These are phyloP conservation scores for Pseudachorutes palmiensis DNA, from an alignment of 1,140 invertebrate genomes.

Conservation along the genomic window DNA sequence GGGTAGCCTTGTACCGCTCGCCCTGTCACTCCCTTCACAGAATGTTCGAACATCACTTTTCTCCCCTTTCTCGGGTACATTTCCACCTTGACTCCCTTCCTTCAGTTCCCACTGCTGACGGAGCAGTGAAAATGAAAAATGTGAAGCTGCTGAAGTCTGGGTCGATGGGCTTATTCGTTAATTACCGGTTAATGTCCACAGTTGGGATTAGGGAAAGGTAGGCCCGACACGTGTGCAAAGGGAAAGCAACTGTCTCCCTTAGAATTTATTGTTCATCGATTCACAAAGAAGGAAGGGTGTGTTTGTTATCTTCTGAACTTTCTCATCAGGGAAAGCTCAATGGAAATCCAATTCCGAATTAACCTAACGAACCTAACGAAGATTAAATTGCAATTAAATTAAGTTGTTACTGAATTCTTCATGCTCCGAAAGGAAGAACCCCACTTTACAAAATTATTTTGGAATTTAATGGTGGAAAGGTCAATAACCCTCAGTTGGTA, in stretches of 20 bases:
- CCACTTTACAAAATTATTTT: too few species aligned
- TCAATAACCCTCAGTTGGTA: too few species aligned
- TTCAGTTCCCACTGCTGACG: neutral
- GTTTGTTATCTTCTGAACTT: constrained; percentile 11
- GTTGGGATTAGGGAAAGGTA: constrained; percentile 11
- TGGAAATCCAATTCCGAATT: too few species aligned
- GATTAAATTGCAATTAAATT: too few species aligned
- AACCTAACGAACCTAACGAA: too few species aligned
- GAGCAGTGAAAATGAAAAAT: neutral
- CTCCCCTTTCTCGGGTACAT: neutral
- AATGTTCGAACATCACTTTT: neutral
- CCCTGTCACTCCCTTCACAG: constrained; percentile 3
- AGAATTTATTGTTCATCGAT: constrained; percentile 34
- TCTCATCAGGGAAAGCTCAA: too few species aligned
- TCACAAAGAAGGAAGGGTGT: constrained; percentile 29
- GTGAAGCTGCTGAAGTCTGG: constrained; percentile 2
- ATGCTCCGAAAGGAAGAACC: too few species aligned
- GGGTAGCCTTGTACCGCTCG: neutral
- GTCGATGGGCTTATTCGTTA: constrained; percentile 22
- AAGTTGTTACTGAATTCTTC: too few species aligned
- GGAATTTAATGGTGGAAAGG: too few species aligned
- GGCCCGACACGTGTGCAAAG: constrained; percentile 25
- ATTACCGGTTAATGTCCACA: constrained; percentile 33
- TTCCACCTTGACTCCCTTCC: too few species aligned
- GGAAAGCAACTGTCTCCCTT: neutral